phyloP scores from a whole-genome alignment of 1,140 invertebrate species.

The Lordiphosa collinella region DNA sequence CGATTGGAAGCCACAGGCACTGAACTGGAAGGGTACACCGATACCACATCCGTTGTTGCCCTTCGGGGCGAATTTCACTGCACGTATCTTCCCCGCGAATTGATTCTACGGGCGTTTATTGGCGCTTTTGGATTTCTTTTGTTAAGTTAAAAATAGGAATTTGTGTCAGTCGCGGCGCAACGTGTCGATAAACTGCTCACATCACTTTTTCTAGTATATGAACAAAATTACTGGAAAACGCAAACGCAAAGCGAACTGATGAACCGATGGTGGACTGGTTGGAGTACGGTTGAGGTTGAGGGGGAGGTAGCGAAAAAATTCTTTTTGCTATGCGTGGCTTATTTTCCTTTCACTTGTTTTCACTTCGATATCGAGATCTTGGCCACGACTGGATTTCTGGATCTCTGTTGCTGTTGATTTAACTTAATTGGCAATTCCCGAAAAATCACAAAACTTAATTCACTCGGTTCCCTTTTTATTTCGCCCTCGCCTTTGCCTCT shows the following conservation, averaged over 20 bases:
- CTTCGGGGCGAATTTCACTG: constrained; percentile 1
- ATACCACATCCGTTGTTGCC: constrained; percentile 13
- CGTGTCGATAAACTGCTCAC: constrained; percentile 39
- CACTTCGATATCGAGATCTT: background rate
- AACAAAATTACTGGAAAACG: constrained; percentile 58
- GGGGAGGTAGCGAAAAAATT: constrained; percentile 24
- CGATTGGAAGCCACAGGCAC: constrained; percentile 41
- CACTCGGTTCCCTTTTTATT: constrained; percentile 25
- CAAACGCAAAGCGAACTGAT: constrained; percentile 11
- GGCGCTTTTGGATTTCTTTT: constrained; percentile 25
- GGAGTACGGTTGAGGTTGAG: background rate
- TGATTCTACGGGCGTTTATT: constrained; percentile 31
- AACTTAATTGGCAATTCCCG: constrained; percentile 3
- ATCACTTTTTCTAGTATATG: constrained; percentile 56
- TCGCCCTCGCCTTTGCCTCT: constrained; percentile 27
- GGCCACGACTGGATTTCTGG: background rate
- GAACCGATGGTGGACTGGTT: background rate
- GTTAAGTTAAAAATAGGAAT: constrained; percentile 68
- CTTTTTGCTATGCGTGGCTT: constrained; percentile 4
- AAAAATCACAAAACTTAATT: constrained; percentile 6
- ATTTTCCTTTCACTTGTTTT: background rate
- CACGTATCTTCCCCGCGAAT: constrained; percentile 4
- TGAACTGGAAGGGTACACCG: constrained; percentile 15
- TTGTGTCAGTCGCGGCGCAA: constrained; percentile 57
- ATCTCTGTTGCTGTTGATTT: background rate